Evolutionary conservation across 2,888 invertebrate species (phyloP), one percentile per base, ranked within the genome.

Genomic region (Gasteruption jaculator): DNA sequence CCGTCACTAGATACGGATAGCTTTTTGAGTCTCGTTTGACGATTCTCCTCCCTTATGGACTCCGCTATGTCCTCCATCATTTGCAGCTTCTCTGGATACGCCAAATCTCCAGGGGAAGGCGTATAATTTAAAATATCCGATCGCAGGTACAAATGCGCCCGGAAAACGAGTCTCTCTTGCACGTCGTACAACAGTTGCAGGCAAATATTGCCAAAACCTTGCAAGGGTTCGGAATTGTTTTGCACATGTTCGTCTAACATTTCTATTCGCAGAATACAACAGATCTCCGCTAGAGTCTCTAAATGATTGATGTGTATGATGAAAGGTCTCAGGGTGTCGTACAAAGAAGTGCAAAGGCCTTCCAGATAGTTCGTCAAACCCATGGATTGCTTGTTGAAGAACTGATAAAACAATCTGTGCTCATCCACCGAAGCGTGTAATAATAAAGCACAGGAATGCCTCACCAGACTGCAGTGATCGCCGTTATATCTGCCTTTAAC

Each of bases 301-400:
- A 99, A 75, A 70, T 99, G 97, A 66, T 94, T 93, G 47, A 97
- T 91, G 71, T 94, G 91, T 48, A 99, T 94, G 41, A 99, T 86
- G 56, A 91, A 83, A 1, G 99, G 97, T 2, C 97, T 78, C 50
- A 99, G 74, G 4, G 85, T 83, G 67, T 99, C 97, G 66, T 99
- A 99, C 21, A 96, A 71, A 22, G 86, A 83, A 35, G 83, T 86
- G 65, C 95, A 95, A 0, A 96, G 73, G 0, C 84, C 82, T 56
- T 88, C 91, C 36, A 94, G 73, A 70, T 91, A 94, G 4, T 81
- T 77, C 79, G 80, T 78, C 4, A 91, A 65, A 32, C 83, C 79
- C 2, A 74, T 70, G 5, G 85, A 84, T 0, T 79, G 72, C 26
- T 80, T 76, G 1, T 80, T 76, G 65, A 97, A 97, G 72, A 96